These are phyloP conservation scores for Tiliqua scincoides DNA, from an alignment of 2,113 vertebrate species.

Conservation along the genomic window DNA sequence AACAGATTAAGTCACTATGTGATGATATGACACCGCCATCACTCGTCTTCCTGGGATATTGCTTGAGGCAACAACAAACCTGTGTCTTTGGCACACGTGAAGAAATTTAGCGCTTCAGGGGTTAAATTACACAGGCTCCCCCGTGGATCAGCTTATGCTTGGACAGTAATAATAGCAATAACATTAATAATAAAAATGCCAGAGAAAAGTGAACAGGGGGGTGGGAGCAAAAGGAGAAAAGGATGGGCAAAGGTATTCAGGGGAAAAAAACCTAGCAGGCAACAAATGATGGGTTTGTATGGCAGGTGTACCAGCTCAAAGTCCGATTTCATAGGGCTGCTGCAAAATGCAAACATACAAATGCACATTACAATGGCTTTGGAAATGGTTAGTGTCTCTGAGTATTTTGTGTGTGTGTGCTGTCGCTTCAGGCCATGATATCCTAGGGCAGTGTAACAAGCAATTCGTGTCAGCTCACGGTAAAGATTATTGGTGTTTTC, in stretches of 20 bases:
- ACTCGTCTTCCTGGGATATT: slow-evolving; percentile 72
- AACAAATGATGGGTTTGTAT: background rate
- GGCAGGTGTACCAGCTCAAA: slow-evolving; percentile 49
- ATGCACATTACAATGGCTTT: slow-evolving; percentile 29
- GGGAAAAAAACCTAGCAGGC: slow-evolving; percentile 46
- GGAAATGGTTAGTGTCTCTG: slow-evolving; percentile 34
- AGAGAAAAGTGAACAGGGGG: slow-evolving; percentile 32
- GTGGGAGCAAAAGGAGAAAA: slow-evolving; percentile 24
- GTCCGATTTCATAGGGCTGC: slow-evolving; percentile 34
- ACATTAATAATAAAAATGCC: slow-evolving; percentile 67
- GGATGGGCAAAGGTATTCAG: slow-evolving; percentile 30
- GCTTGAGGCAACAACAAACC: slow-evolving; percentile 78
- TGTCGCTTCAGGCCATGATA: slow-evolving; percentile 44
- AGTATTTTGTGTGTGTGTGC: background rate
- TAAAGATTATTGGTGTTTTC: slow-evolving; percentile 68
- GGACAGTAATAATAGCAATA: slow-evolving; percentile 71
- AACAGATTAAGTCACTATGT: slow-evolving; percentile 69
- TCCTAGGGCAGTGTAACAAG: slow-evolving; percentile 64
- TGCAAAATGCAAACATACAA: slow-evolving; percentile 33
- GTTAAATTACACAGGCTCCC: slow-evolving; percentile 71
- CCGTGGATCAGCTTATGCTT: slow-evolving; percentile 69
- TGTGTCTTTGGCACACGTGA: slow-evolving; percentile 74
- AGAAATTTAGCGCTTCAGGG: slow-evolving; percentile 71
- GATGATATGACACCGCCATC: slow-evolving; percentile 75
- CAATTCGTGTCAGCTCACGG: slow-evolving; percentile 56